Percentiles rank a stretch among this genome's conserved stretches.
phyloP scores from a whole-genome alignment of 2,113 vertebrate genomes.

The Tragelaphus scriptus region DNA sequence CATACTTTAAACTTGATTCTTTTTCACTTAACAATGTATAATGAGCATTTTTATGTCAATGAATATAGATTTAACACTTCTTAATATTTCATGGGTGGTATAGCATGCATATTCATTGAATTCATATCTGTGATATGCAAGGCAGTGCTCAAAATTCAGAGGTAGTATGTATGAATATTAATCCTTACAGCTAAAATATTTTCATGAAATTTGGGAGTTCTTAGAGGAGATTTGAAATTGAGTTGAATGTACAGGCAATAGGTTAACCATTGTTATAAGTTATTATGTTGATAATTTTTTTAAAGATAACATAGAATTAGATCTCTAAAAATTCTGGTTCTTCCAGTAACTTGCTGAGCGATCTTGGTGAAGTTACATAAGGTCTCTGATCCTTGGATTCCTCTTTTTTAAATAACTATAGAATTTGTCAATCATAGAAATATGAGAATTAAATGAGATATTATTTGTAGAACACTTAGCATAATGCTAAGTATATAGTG shows the following conservation, averaged over 20 bases:
- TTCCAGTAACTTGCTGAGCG: background rate
- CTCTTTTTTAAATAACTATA: background rate
- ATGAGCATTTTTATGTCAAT: background rate
- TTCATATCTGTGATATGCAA: background rate
- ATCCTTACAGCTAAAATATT: conserved; percentile 7
- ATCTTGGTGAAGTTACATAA: background rate
- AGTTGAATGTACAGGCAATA: background rate
- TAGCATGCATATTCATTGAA: conserved; percentile 1
- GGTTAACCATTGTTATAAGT: background rate
- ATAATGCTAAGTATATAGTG: background rate
- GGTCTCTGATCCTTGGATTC: background rate
- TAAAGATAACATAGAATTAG: background rate
- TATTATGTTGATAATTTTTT: background rate
- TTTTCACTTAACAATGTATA: background rate
- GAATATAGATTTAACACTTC: background rate
- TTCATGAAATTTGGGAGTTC: conserved; percentile 13
- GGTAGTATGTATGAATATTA: conserved; percentile 5
- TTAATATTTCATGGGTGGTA: background rate
- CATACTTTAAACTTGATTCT: background rate
- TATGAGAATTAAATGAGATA: background rate
- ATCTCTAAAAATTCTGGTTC: background rate
- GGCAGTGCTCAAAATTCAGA: background rate
- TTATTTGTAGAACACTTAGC: background rate
- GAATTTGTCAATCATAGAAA: background rate
- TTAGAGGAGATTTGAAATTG: background rate